Evolutionary conservation across 2,888 invertebrate species (phyloP), one percentile per base, ranked within the genome.

Genomic region (Dysmachus trigonus): DNA sequence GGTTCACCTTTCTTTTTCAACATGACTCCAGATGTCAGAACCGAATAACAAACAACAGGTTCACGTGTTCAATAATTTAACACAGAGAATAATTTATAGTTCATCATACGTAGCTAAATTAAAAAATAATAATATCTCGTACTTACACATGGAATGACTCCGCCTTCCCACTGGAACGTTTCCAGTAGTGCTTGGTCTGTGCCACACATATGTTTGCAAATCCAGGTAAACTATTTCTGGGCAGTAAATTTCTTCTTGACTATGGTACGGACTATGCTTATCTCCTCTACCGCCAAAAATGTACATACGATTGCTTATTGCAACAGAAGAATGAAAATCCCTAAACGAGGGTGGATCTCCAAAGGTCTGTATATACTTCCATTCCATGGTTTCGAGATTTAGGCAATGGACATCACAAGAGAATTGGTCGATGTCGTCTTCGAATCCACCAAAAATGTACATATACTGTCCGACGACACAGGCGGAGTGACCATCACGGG

Each of bases 371-470:
- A 96, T 91, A 88, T 93, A 95, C 5, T 92, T 93, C 97, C 97
- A 98, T 53, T 93, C 93, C 93, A 95, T 93, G 15, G 94, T 96
- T 76, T 94, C 93, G 87, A 98, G 93, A 92, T 97, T 94, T 77
- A 97, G 93, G 83, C 94, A 94, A 91, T 95, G 96, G 0, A 97
- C 95, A 89, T 96, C 96, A 90, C 95, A 95, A 6, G 96, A 96
- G 92, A 97, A 97, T 87, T 95, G 94, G 90, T 96, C 95, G 62
- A 95, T 94, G 85, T 95, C 95, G 90, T 98, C 97, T 90, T 98
- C 97, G 92, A 96, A 98, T 0, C 98, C 98, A 35, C 97, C 98
- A 93, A 97, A 98, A 87, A 98, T 95, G 90, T 95, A 97, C 97
- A 98, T 98, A 89, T 93, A 94, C 89, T 95, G 94, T 85, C 93